Conservation (phyloP, 2,797 vertebrate species). For the Semaprochilodus insignis region DNA sequence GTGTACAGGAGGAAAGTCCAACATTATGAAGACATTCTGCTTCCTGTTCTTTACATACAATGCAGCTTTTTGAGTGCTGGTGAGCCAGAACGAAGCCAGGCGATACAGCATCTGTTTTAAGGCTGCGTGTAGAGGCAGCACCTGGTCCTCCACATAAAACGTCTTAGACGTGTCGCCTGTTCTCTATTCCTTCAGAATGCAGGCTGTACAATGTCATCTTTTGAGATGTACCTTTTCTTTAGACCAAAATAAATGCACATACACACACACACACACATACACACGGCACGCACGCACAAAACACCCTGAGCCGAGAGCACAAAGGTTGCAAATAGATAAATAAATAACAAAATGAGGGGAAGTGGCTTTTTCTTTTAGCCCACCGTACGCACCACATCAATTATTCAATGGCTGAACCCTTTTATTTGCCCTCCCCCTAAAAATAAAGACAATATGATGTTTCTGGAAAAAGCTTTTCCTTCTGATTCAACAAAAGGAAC, state of each 20-base stretch:
- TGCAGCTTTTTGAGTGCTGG: neutral
- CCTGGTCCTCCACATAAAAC: neutral
- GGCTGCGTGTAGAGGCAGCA: neutral
- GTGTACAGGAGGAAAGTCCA: neutral
- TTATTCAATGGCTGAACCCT: constrained; percentile 58
- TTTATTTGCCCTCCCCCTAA: constrained; percentile 62
- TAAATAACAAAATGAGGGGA: constrained; percentile 61
- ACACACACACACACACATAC: neutral
- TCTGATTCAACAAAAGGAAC: constrained; percentile 58
- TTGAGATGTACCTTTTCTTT: constrained; percentile 20
- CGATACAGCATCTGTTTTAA: constrained; percentile 41
- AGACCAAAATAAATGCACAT: constrained; percentile 14
- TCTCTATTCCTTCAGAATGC: constrained; percentile 58
- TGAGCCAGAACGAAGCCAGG: neutral
- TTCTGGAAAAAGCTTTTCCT: constrained; percentile 49
- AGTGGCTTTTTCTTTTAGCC: constrained; percentile 65
- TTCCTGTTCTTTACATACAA: neutral
- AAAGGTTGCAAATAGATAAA: constrained; percentile 62
- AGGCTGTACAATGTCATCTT: neutral
- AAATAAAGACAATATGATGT: constrained; percentile 65
- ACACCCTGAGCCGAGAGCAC: constrained; percentile 36
- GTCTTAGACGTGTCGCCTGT: neutral
- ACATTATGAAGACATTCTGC: neutral
- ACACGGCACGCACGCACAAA: neutral
- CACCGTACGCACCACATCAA: constrained; percentile 45